Conservation (phyloP, 2,888 invertebrate species). For the Apamea monoglypha region DNA sequence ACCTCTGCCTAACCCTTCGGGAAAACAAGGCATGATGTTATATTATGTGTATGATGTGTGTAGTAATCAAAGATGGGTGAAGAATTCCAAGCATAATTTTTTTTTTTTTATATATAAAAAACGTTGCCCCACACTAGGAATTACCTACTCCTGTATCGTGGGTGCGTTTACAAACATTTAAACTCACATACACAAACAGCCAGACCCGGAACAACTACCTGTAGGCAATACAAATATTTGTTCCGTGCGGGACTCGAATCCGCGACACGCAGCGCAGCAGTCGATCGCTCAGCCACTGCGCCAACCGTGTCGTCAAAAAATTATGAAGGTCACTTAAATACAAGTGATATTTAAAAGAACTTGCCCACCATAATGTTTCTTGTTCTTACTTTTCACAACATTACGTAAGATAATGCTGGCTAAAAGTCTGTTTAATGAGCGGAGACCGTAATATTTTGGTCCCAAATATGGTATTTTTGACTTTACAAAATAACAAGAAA, state of each 20-base stretch:
- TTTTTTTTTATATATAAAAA: no score
- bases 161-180: no score
- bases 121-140: no score
- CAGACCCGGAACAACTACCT: no score
- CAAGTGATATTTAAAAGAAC: constrained; percentile 54
- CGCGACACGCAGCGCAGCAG: no score
- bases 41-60: background rate
- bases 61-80: background rate
- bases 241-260: no score
- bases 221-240: no score
- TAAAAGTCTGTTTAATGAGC: constrained; percentile 27
- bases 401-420: constrained; percentile 41
- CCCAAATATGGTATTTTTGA: constrained; percentile 3
- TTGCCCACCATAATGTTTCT: constrained; percentile 18
- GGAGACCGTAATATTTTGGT: constrained; percentile 21
- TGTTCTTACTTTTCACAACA: constrained; percentile 12
- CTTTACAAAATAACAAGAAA: constrained; percentile 10
- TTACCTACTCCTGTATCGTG: no score
- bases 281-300: no score
- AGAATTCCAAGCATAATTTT: constrained; percentile 3
- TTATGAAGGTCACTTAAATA: background rate
- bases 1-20: background rate
- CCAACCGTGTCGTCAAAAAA: no score
- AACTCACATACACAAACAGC: no score
- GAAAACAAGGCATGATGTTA: background rate